Evolutionary conservation across 2,888 invertebrate species (phyloP).

Genomic region (Furcula furcula): DNA sequence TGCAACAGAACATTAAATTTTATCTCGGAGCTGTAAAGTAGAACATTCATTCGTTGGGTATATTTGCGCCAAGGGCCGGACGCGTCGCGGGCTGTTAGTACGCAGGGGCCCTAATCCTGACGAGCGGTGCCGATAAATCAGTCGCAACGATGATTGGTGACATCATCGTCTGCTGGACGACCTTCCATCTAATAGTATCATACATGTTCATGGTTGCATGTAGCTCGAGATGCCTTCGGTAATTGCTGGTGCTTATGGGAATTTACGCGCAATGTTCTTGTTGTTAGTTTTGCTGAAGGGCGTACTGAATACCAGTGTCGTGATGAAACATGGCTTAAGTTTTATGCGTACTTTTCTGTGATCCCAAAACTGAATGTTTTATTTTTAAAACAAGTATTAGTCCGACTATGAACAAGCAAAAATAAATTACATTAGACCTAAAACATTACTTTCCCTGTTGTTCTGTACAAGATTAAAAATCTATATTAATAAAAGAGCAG

Average conservation of each 20-base stretch:
- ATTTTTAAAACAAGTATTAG: too few relatives aligned
- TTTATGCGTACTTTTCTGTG: too few relatives aligned
- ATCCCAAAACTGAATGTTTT: too few relatives aligned
- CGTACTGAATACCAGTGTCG: too few relatives aligned
- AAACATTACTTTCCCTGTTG: too few relatives aligned
- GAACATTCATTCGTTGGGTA: constrained; percentile 30
- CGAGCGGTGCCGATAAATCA: constrained; percentile 67
- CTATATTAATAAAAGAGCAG: too few relatives aligned
- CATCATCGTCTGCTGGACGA: constrained; percentile 64
- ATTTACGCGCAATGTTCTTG: constrained; percentile 24
- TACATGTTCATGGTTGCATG: constrained; percentile 56
- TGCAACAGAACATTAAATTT: constrained; percentile 27
- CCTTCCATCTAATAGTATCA: constrained; percentile 67
- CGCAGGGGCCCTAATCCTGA: constrained; percentile 54
- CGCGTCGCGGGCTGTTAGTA: constrained; percentile 2
- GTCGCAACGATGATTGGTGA: constrained; percentile 63
- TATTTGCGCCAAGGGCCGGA: constrained; percentile 25
- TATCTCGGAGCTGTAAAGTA: constrained; percentile 34
- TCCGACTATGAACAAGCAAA: too few relatives aligned
- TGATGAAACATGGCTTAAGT: too few relatives aligned
- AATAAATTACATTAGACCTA: too few relatives aligned
- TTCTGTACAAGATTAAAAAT: too few relatives aligned
- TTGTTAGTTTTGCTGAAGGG: constrained; percentile 11
- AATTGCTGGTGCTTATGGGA: constrained; percentile 54
- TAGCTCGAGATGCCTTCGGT: constrained; percentile 55